Base-by-base conservation (phyloP, 2,888 invertebrate species). In the Neocrepidodera transversa region DNA sequence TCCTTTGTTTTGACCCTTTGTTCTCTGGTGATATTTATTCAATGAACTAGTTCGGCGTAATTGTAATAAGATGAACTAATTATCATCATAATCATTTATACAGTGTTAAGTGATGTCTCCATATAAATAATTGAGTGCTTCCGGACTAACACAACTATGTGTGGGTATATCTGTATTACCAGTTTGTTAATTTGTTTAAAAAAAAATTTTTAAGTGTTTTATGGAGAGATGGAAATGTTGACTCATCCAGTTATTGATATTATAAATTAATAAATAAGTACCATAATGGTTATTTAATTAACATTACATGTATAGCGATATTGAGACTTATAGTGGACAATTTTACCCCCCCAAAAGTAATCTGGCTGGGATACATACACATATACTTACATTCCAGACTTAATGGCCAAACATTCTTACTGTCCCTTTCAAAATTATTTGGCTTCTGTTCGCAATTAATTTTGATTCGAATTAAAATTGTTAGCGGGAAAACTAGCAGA, bases 91-190 rank as follows among this genome's bases (percentile, higher is more conserved):
- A 49, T 54, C 61, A 54, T 61, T 62, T 62, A 53, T 56, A 59
- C 56, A 58, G 74, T 73, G 74, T 71, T 72, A 73, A 73, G 70
- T 71, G 70, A 71, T 70, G 71, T 71, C 71, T 73, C 71, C 71
- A 70, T 71, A 71, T 70, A 69, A 70, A 70, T 73, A 73, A 73
- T 71, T 73, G 73, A 68, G 67, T 66, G 68, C 71, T 69, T 73
- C 73, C 73, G 73, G 69, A 68, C 51, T 55, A 49, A 36, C 47
- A 20, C 8, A 10, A 8, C 10, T 40, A 53, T 59, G 55, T 62
- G 68, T 67, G 68, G 65, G 68, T 65, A 65, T 67, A 66, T 45
- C 13, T 65, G 55, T 63, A 65, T 67, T 67, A 66, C 66, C 63
- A 65, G 65, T 68, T 67, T 58, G 65, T 66, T 68, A 68, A 68